These are phyloP conservation scores for Panulirus ornatus DNA, from an alignment of 1,140 invertebrate species.

Conservation along the genomic window DNA sequence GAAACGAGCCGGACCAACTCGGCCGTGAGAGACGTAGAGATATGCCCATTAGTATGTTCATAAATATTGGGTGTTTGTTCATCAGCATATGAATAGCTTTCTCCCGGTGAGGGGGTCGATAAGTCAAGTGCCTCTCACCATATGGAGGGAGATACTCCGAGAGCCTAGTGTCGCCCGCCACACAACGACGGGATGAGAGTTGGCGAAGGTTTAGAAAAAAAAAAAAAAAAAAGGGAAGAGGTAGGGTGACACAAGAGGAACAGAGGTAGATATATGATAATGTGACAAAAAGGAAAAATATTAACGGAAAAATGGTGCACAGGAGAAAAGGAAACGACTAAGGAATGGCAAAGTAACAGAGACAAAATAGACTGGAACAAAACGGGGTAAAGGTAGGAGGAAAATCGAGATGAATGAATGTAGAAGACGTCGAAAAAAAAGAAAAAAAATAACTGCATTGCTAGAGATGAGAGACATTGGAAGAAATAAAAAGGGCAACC, in stretches of 20 bases:
- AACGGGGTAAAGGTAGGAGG: background rate
- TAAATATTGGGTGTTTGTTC: background rate
- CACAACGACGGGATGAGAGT: background rate
- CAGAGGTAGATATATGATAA: too few relatives aligned
- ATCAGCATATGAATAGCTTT: background rate
- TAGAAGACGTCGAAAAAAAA: background rate
- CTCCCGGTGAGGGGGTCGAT: background rate
- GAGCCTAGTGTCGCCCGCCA: background rate
- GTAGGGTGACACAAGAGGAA: background rate
- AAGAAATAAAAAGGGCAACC: background rate
- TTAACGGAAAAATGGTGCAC: background rate
- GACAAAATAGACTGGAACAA: background rate
- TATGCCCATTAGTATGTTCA: background rate
- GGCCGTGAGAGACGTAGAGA: background rate
- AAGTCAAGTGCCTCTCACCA: too few relatives aligned
- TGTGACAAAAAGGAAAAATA: background rate
- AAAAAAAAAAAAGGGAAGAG: background rate
- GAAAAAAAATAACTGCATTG: background rate
- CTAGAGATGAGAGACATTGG: background rate
- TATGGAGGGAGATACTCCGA: background rate
- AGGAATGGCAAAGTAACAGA: background rate
- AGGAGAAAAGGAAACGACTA: background rate
- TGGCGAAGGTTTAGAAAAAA: background rate
- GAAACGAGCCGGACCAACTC: background rate
- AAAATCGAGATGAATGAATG: background rate